Conservation (phyloP, 2,888 invertebrate species). For the Andrena flavipes region DNA sequence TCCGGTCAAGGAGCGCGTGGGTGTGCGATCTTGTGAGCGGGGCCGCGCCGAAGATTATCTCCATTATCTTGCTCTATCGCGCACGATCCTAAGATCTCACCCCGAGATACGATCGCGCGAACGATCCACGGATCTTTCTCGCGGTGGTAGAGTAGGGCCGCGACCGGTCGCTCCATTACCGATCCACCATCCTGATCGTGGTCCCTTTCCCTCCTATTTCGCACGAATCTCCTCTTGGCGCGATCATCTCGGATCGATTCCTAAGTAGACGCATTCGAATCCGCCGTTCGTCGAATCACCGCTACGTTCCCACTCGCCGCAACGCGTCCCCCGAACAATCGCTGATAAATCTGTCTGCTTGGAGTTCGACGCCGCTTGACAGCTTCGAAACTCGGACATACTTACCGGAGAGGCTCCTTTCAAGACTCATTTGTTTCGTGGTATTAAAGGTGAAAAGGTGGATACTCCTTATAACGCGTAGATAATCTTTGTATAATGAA, state of each 20-base stretch:
- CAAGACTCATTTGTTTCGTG: too few species aligned
- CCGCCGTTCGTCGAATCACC: slow-evolving; percentile 35
- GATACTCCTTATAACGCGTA: too few species aligned
- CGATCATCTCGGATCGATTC: slow-evolving; percentile 52
- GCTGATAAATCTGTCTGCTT: slow-evolving; percentile 26
- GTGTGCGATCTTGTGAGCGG: slow-evolving; percentile 79
- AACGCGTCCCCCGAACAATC: neutral
- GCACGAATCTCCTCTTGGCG: slow-evolving; percentile 42
- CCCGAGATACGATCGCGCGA: slow-evolving; percentile 80
- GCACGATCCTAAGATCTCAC: slow-evolving; percentile 82
- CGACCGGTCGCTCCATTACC: slow-evolving; percentile 75
- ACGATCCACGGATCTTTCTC: slow-evolving; percentile 63
- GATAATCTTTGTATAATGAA: too few species aligned
- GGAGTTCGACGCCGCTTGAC: too few species aligned
- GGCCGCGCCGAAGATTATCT: slow-evolving; percentile 80
- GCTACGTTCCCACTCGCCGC: slow-evolving; percentile 36
- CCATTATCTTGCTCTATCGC: slow-evolving; percentile 81
- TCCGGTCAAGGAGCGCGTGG: slow-evolving; percentile 69
- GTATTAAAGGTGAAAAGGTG: too few species aligned
- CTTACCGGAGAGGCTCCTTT: too few species aligned
- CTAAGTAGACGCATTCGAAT: slow-evolving; percentile 53
- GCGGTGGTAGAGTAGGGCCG: slow-evolving; percentile 55
- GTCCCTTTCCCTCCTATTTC: slow-evolving; percentile 48
- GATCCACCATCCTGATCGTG: slow-evolving; percentile 56
- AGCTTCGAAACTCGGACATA: too few species aligned